A percentile compares a stretch with the other conserved stretches of the same genome.
Evolutionary conservation across 1,140 invertebrate species (phyloP).

Genomic region (Microplitis mediator): DNA sequence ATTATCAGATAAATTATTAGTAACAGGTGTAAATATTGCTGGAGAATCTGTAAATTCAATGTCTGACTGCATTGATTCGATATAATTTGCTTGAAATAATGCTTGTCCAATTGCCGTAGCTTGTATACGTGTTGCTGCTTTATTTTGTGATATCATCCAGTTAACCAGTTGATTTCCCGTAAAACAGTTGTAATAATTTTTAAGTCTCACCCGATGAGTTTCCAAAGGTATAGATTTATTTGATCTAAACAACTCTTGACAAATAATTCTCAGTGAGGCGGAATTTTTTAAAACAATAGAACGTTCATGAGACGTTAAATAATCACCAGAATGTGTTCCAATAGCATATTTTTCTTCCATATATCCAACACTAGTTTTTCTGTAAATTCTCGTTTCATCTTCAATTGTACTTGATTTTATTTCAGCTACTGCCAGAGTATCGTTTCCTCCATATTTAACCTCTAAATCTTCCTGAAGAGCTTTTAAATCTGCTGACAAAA

Average conservation of each 20-base stretch:
- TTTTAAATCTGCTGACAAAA: slow-evolving; percentile 78
- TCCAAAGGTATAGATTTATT: slow-evolving; percentile 68
- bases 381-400: slow-evolving; percentile 46
- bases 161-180: slow-evolving; percentile 76
- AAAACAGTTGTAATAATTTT: slow-evolving; percentile 73
- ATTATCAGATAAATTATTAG: slow-evolving; percentile 39
- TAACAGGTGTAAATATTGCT: slow-evolving; percentile 62
- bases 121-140: slow-evolving; percentile 70
- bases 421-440: slow-evolving; percentile 42
- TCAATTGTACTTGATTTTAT: slow-evolving; percentile 41
- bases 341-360: slow-evolving; percentile 78
- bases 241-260: slow-evolving; percentile 73
- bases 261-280: slow-evolving; percentile 73
- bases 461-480: slow-evolving; percentile 83
- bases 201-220: slow-evolving; percentile 70
- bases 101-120: slow-evolving; percentile 82
- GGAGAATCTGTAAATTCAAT: slow-evolving; percentile 63
- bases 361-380: slow-evolving; percentile 75
- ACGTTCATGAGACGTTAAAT: slow-evolving; percentile 68
- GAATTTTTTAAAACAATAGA: slow-evolving; percentile 75
- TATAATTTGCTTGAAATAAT: slow-evolving; percentile 76
- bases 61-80: slow-evolving; percentile 72
- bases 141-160: slow-evolving; percentile 76
- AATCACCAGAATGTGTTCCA: slow-evolving; percentile 56
- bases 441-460: slow-evolving; percentile 65